These are phyloP conservation scores for Chaetodon trifasciatus DNA, from an alignment of 2,797 vertebrate genomes.

Conservation along the genomic window DNA sequence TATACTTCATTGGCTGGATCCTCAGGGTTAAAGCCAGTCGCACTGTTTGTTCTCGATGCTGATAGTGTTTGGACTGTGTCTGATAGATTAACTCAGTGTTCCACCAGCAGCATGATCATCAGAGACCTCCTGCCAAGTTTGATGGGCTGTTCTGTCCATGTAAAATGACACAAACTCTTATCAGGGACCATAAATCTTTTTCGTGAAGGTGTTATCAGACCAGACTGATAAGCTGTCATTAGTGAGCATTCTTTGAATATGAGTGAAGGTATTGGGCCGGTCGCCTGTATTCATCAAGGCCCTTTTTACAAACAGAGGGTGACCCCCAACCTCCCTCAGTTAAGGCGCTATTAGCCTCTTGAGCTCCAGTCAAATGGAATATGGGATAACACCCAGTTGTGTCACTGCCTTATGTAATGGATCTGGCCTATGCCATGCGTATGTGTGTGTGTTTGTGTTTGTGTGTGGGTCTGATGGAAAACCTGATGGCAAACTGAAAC, in stretches of 20 bases:
- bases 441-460: slow-evolving; percentile 1
- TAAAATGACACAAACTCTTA: slow-evolving; percentile 9
- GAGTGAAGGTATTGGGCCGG: slow-evolving; percentile 3
- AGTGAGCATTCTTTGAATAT: neutral
- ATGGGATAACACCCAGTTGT: slow-evolving; percentile 53
- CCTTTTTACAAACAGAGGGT: slow-evolving; percentile 32
- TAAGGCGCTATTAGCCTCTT: slow-evolving; percentile 41
- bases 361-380: slow-evolving; percentile 41
- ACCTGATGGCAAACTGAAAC: slow-evolving; percentile 25
- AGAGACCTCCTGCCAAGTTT: slow-evolving; percentile 30
- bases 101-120: slow-evolving; percentile 3
- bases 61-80: slow-evolving; percentile 43
- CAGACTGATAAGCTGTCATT: slow-evolving; percentile 3
- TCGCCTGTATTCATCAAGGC: slow-evolving; percentile 9
- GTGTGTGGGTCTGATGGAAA: neutral
- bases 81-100: slow-evolving; percentile 42
- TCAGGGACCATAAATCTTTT: slow-evolving; percentile 5
- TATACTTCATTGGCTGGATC: slow-evolving; percentile 36
- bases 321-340: slow-evolving; percentile 29
- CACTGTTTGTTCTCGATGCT: slow-evolving; percentile 51
- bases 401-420: slow-evolving; percentile 51
- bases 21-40: slow-evolving; percentile 32
- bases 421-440: neutral
- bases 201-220: slow-evolving; percentile 11
- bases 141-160: slow-evolving; percentile 5